Conservation (phyloP, 92 coral and sea anemone species). For the Zoanthus gigantus region DNA sequence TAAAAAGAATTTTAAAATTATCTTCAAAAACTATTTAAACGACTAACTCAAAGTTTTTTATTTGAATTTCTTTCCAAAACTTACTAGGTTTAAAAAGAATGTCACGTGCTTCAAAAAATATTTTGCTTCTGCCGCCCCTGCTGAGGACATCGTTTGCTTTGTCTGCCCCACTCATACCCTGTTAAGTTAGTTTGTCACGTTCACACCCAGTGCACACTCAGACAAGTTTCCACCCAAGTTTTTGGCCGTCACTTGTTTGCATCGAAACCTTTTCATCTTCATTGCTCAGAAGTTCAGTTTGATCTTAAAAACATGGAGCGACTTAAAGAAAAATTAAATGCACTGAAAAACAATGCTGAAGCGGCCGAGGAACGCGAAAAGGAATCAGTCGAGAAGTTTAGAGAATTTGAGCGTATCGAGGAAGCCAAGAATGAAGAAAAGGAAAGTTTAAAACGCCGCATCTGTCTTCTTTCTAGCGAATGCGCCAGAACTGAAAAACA, state of each 20-base stretch:
- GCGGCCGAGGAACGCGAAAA: conserved; percentile 57
- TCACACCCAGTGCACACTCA: conserved; percentile 43
- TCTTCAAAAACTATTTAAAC: too few relatives aligned
- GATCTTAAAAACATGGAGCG: conserved; percentile 33
- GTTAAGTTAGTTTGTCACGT: conserved; percentile 22
- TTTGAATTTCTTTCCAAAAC: too few relatives aligned
- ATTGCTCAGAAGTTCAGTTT: neutral
- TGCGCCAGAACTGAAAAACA: conserved; percentile 23
- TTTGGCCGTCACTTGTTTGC: neutral
- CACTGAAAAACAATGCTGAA: conserved; percentile 41
- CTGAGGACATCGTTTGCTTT: too few relatives aligned
- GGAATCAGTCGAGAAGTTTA: conserved; percentile 36
- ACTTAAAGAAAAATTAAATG: conserved; percentile 36
- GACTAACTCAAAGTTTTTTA: too few relatives aligned
- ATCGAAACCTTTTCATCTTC: too few relatives aligned
- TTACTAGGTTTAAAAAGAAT: too few relatives aligned
- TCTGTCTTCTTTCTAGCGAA: conserved; percentile 40
- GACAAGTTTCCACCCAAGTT: neutral
- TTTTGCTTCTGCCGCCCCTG: too few relatives aligned
- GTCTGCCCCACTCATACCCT: neutral
- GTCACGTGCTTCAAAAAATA: too few relatives aligned
- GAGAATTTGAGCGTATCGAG: conserved; percentile 33
- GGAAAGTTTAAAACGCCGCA: conserved; percentile 52
- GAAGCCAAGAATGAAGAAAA: conserved; percentile 47
- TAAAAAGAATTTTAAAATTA: too few relatives aligned